Percentiles rank a stretch among this genome's conserved stretches.
Evolutionary conservation across 2,888 invertebrate genomes (phyloP).

Genomic region (Scelioninae gen. 2): DNA sequence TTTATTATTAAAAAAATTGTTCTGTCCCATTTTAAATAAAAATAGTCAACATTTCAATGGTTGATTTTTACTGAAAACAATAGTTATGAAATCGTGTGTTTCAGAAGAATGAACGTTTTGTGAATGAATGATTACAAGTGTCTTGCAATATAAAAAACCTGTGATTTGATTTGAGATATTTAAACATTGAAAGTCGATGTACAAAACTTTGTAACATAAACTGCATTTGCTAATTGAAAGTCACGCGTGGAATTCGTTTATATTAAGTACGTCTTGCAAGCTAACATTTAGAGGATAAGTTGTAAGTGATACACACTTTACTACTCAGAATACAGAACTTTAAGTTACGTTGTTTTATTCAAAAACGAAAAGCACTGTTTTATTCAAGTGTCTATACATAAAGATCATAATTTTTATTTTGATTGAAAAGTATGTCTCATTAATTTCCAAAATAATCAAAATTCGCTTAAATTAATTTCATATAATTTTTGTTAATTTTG

Average conservation of each 20-base stretch:
- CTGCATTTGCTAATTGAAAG: conserved; percentile 34
- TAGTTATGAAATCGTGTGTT: too few species aligned
- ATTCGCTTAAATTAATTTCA: too few species aligned
- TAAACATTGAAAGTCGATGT: conserved; percentile 5
- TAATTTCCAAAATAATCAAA: not conserved
- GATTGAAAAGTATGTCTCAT: conserved; percentile 2
- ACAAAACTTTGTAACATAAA: conserved; percentile 27
- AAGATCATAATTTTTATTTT: conserved; percentile 16
- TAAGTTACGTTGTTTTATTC: conserved; percentile 30
- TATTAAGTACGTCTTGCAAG: conserved; percentile 32
- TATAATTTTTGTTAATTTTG: too few species aligned
- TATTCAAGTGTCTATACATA: conserved; percentile 23
- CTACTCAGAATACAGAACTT: conserved; percentile 15
- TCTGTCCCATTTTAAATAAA: too few species aligned
- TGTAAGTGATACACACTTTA: conserved; percentile 16
- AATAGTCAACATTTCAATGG: too few species aligned
- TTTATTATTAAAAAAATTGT: too few species aligned
- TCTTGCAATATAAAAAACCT: too few species aligned
- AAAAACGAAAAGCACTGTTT: conserved; percentile 38
- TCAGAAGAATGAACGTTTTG: too few species aligned
- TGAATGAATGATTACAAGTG: too few species aligned
- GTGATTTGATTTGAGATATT: conserved; percentile 16
- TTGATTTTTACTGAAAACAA: not conserved
- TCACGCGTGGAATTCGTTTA: conserved; percentile 32
- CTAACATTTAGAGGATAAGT: conserved; percentile 25